A percentile compares a stretch with the other conserved stretches of the same genome.
phyloP scores from a whole-genome alignment of 2,797 vertebrate species.

The Microctenopoma steveboyesi region DNA sequence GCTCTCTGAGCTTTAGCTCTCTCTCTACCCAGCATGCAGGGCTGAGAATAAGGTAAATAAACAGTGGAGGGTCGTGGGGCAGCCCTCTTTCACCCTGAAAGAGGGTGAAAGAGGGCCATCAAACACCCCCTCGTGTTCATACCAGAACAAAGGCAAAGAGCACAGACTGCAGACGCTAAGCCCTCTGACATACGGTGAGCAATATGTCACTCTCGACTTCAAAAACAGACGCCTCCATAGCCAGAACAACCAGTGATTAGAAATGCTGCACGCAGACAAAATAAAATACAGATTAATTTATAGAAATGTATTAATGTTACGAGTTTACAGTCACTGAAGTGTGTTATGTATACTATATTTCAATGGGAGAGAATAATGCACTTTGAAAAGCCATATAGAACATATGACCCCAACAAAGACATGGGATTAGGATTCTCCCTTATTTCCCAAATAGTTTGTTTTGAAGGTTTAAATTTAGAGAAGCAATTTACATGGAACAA shows the following conservation, averaged over 20 bases:
- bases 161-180: slow-evolving; percentile 68
- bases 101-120: slow-evolving; percentile 81
- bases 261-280: slow-evolving; percentile 34
- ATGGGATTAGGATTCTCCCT: slow-evolving; percentile 77
- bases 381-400: slow-evolving; percentile 53
- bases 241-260: slow-evolving; percentile 61
- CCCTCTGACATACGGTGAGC: slow-evolving; percentile 77
- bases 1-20: slow-evolving; percentile 72
- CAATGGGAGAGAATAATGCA: slow-evolving; percentile 21
- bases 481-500: slow-evolving; percentile 79
- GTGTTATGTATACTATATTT: not conserved
- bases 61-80: slow-evolving; percentile 83
- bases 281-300: slow-evolving; percentile 11
- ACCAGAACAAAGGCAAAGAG: slow-evolving; percentile 81
- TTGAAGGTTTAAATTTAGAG: slow-evolving; percentile 84
- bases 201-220: slow-evolving; percentile 75
- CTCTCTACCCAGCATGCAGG: slow-evolving; percentile 83
- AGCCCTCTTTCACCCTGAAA: slow-evolving; percentile 84
- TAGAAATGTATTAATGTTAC: slow-evolving; percentile 2
- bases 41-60: slow-evolving; percentile 86
- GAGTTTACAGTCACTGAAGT: not conserved
- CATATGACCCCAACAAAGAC: slow-evolving; percentile 65
- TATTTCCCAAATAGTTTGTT: slow-evolving; percentile 84
- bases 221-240: slow-evolving; percentile 64
- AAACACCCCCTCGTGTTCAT: slow-evolving; percentile 73